Percentiles rank a stretch among this genome's conserved stretches.
phyloP scores from a whole-genome alignment of 2,888 invertebrate genomes.

The Pachydiplax longipennis region DNA sequence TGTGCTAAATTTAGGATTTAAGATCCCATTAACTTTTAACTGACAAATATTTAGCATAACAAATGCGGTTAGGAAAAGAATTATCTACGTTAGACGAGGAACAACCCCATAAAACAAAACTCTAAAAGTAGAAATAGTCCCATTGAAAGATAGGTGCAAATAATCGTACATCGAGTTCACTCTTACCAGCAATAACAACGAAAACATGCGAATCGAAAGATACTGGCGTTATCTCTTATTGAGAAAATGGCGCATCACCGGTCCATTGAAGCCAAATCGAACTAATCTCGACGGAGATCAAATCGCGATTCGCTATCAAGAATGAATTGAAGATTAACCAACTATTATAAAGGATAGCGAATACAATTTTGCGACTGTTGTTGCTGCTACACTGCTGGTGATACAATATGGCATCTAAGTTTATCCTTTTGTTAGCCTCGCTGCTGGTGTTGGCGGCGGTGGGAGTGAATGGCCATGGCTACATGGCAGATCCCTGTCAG shows the following conservation, averaged over 20 bases:
- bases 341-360: background rate
- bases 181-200: no score
- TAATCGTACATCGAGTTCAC: no score
- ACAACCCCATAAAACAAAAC: no score
- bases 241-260: background rate
- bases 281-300: background rate
- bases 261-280: background rate
- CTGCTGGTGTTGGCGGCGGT: conserved; percentile 23
- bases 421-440: background rate
- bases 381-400: background rate
- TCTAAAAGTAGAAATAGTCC: no score
- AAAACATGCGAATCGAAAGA: no score
- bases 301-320: background rate
- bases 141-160: no score
- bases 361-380: background rate
- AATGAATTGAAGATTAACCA: background rate
- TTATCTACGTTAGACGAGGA: no score
- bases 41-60: no score
- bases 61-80: no score
- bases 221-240: no score
- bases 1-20: no score
- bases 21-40: no score
- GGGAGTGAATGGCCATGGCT: conserved; percentile 23
- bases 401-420: background rate
- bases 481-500: conserved; percentile 20